Base-by-base conservation (phyloP, 1,140 invertebrate genomes). In the Drepana arcuata region DNA sequence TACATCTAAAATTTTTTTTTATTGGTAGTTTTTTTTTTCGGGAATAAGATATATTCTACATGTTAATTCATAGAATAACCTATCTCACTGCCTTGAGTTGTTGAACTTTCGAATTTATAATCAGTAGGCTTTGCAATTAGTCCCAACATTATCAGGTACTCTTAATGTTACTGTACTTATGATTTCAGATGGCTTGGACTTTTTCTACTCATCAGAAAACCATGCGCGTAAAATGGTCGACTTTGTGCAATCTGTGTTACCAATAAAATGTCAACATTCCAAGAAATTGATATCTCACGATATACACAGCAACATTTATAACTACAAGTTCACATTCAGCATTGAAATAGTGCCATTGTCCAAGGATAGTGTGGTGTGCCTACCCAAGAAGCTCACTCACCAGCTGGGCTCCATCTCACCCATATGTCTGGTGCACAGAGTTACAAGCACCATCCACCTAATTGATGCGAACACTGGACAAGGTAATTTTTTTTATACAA, bases 271-370 rank as follows among this genome's bases (percentile, higher is more conserved):
- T 72, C 89, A 93, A 41, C 91, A 93, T 57, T 97, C 96, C 0
- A 97, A 99, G 75, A 96, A 98, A 64, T 85, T 99, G 7, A 93
- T 99, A 51, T 99, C 97, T 1, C 97, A 99, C 67, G 98, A 99
- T 82, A 93, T 95, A 16, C 95, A 97, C 71, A 99, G 93, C 67
- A 99, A 99, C 69, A 90, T 92, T 18, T 99, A 95, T 78, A 99
- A 99, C 78, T 99, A 99, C 78, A 99, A 99, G 82, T 94, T 93
- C 64, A 91, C 93, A 21, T 95, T 88, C 79, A 94, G 93, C 49
- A 91, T 99, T 36, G 97, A 99, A 80, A 95, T 99, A 65, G 95
- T 97, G 0, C 98, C 98, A 0, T 75, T 99, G 11, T 99, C 97
- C 15, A 99, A 98, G 74, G 95, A 99, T 74, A 97, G 97, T 70